Evolutionary conservation across 2,113 vertebrate genomes (phyloP), one percentile per base, ranked within the genome.

Genomic region (Corvus hawaiiensis): DNA sequence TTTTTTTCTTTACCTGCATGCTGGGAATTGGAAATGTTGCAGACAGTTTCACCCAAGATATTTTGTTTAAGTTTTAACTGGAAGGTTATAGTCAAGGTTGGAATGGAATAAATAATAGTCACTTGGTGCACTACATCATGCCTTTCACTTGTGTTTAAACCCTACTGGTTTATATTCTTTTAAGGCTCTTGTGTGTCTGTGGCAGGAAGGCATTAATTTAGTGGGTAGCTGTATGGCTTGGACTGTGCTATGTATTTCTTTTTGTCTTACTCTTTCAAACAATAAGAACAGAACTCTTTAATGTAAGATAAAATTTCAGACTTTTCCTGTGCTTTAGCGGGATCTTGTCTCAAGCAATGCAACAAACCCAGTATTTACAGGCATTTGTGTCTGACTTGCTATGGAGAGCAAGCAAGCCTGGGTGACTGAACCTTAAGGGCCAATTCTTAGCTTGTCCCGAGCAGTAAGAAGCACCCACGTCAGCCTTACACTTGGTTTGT

Each of bases 71-170:
- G 89, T 94, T 96, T 94, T 95, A 90, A 58, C 91, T 91, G 69
- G 91, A 97, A 97, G 95, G 95, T 98, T 97, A 96, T 90, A 91
- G 96, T 96, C 95, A 97, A 98, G 97, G 94, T 97, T 97, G 95
- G 93, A 97, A 96, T 91, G 90, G 87, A 95, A 90, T 96, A 87
- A 44, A 74, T 84, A 93, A 68, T 82, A 94, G 72, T 44, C 16
- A 10, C 66, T 86, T 54, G 32, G 43, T 62, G 49, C 61, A 15
- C 23, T 75, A 9, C 20, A 67, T 88, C 61, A 12, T 69, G 33
- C 28, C 16, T 87, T 84, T 84, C 41, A 37, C 28, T 84, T 80
- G 49, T 64, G 28, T 86, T 92, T 84, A 61, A 81, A 49, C 68
- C 3, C 6, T 56, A 2, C 51, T 81, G 61, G 33, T 74, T 84